These are phyloP conservation scores for Montipora sp. DNA, from an alignment of 64 coral and sea anemone genomes.

Conservation along the genomic window DNA sequence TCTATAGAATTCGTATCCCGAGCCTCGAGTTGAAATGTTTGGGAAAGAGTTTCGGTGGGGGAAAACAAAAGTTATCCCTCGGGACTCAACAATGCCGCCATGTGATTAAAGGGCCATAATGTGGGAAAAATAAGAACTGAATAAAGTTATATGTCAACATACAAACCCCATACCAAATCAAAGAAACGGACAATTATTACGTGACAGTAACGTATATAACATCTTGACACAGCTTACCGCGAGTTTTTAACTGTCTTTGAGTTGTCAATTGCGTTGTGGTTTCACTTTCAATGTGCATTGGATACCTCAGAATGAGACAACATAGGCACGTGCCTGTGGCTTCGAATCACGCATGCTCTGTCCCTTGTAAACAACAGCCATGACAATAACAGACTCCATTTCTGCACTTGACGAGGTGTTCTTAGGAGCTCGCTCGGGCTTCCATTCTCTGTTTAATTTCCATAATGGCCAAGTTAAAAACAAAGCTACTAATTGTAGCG, in stretches of 20 bases:
- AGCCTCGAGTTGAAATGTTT: too few relatives aligned
- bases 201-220: too few relatives aligned
- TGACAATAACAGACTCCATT: slow-evolving; percentile 2
- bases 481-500: slow-evolving; percentile 72
- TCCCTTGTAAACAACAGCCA: slow-evolving; percentile 63
- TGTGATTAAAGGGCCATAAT: too few relatives aligned
- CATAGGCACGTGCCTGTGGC: slow-evolving; percentile 10
- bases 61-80: too few relatives aligned
- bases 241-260: background rate
- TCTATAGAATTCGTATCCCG: too few relatives aligned
- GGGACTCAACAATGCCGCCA: too few relatives aligned
- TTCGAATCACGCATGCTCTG: slow-evolving; percentile 29
- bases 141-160: too few relatives aligned
- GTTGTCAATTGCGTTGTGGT: background rate
- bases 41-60: too few relatives aligned
- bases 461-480: slow-evolving; percentile 76
- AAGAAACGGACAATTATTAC: too few relatives aligned
- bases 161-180: too few relatives aligned
- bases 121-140: too few relatives aligned
- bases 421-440: slow-evolving; percentile 1
- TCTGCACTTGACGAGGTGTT: slow-evolving; percentile 55
- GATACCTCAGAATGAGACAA: slow-evolving; percentile 33
- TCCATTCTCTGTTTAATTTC: background rate
- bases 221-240: background rate
- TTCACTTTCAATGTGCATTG: slow-evolving; percentile 37